Conservation (phyloP, 1,140 invertebrate genomes). For the Euwallacea fornicatus region DNA sequence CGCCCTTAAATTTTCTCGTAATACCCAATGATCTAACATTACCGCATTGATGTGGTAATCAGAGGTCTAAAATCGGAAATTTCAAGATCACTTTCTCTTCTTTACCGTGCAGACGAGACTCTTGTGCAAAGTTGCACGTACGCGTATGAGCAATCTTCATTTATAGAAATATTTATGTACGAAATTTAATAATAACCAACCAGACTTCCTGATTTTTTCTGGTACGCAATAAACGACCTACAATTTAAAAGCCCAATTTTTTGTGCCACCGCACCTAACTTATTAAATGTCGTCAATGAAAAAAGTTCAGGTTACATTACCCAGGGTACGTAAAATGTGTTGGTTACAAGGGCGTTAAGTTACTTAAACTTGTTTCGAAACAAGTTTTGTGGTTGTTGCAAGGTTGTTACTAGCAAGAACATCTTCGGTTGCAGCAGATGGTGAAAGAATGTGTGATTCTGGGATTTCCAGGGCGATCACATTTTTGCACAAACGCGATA, state of each 20-base stretch:
- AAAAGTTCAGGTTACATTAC: neutral
- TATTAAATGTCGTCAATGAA: neutral
- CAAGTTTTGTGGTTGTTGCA: neutral
- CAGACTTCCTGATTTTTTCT: slow-evolving; percentile 2
- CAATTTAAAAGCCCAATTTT: neutral
- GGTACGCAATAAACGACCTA: neutral
- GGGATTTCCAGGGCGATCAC: neutral
- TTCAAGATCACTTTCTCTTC: slow-evolving; percentile 17
- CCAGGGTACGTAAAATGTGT: neutral
- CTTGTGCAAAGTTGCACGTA: slow-evolving; percentile 8
- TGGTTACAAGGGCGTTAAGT: neutral
- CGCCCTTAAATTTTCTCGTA: slow-evolving; percentile 21
- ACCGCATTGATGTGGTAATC: neutral
- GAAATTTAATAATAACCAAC: neutral
- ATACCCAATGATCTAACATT: neutral
- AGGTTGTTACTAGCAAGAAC: neutral
- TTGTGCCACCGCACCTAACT: neutral
- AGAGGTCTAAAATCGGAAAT: neutral
- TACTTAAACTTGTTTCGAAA: slow-evolving; percentile 1
- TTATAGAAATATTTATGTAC: neutral
- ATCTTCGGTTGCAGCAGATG: neutral
- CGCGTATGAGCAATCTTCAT: neutral
- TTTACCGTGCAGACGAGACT: neutral
- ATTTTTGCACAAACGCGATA: neutral
- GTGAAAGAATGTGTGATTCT: neutral